Percentiles rank a stretch among this genome's conserved stretches.
phyloP scores from a whole-genome alignment of 2,113 vertebrate genomes.

The Phyllopteryx taeniolatus region DNA sequence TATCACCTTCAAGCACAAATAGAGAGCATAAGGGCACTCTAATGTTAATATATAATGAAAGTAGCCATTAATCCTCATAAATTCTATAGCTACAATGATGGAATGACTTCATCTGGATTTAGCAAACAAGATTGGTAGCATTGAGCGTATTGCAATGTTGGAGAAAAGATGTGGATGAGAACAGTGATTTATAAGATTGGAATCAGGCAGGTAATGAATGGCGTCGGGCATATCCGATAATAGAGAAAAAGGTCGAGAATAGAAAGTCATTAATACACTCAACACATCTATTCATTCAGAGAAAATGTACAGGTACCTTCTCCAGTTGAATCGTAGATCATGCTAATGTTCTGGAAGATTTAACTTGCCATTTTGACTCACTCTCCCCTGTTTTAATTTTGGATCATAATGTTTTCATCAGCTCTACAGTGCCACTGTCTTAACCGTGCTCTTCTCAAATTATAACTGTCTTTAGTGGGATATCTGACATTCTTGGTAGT shows the following conservation, averaged over 20 bases:
- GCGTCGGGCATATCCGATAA: slow-evolving; percentile 47
- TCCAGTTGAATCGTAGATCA: slow-evolving; percentile 57
- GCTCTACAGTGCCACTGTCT: background rate
- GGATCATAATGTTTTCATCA: slow-evolving; percentile 26
- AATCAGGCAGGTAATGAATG: slow-evolving; percentile 58
- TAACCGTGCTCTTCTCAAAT: slow-evolving; percentile 13
- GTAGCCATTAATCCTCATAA: slow-evolving; percentile 56
- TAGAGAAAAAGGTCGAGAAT: slow-evolving; percentile 59
- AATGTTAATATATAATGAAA: slow-evolving; percentile 53
- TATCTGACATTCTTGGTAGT: background rate
- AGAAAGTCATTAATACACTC: slow-evolving; percentile 69
- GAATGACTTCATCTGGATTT: slow-evolving; percentile 63
- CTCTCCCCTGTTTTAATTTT: slow-evolving; percentile 39
- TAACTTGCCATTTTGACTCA: slow-evolving; percentile 39
- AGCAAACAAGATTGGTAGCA: slow-evolving; percentile 58
- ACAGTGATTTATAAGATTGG: slow-evolving; percentile 60
- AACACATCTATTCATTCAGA: slow-evolving; percentile 60
- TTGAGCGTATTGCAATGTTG: slow-evolving; percentile 53
- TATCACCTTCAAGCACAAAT: slow-evolving; percentile 25
- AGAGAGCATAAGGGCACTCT: slow-evolving; percentile 29
- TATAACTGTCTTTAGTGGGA: background rate
- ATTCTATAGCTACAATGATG: slow-evolving; percentile 50
- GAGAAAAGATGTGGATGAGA: slow-evolving; percentile 38
- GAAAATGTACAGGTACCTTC: slow-evolving; percentile 50
- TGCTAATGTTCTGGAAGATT: slow-evolving; percentile 57